Evolutionary conservation across 2,797 vertebrate species (phyloP).

Genomic region (Thalassophryne amazonica): DNA sequence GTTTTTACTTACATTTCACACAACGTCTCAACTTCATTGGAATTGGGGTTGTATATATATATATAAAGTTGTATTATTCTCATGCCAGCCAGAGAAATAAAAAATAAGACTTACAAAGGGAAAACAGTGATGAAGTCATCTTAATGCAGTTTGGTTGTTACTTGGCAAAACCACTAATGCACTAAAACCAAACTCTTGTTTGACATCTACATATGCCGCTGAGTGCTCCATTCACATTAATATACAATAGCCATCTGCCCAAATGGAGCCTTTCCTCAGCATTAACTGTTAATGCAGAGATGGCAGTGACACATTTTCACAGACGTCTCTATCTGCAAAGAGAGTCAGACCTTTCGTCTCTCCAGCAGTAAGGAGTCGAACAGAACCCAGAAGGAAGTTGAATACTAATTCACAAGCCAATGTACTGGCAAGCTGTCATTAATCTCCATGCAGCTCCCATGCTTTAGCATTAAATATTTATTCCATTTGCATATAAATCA

Average conservation of each 20-base stretch:
- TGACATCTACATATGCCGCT: conserved; percentile 8
- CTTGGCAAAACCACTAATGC: conserved; percentile 9
- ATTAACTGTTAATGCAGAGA: conserved; percentile 31
- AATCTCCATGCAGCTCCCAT: conserved; percentile 50
- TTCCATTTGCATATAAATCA: conserved; percentile 63
- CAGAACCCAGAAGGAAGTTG: conserved; percentile 36
- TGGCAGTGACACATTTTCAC: conserved; percentile 32
- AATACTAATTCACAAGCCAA: conserved; percentile 54
- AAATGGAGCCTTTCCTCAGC: conserved; percentile 14
- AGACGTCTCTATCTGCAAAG: conserved; percentile 37
- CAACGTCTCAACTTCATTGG: too few relatives aligned
- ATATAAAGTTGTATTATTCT: neutral
- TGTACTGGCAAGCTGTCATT: conserved; percentile 54
- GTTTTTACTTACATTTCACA: too few relatives aligned
- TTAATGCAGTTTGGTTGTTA: conserved; percentile 11
- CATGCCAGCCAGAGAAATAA: conserved; percentile 2
- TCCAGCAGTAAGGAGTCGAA: conserved; percentile 44
- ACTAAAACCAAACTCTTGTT: neutral
- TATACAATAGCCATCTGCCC: conserved; percentile 18
- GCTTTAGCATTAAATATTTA: conserved; percentile 61
- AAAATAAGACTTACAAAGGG: neutral
- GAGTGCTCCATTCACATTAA: conserved; percentile 11
- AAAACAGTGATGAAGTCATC: neutral
- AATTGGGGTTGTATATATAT: neutral
- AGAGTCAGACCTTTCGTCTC: conserved; percentile 45